Evolutionary conservation across 2,888 invertebrate genomes (phyloP), one percentile per base, ranked within the genome.

Genomic region (Anthophora plumipes): DNA sequence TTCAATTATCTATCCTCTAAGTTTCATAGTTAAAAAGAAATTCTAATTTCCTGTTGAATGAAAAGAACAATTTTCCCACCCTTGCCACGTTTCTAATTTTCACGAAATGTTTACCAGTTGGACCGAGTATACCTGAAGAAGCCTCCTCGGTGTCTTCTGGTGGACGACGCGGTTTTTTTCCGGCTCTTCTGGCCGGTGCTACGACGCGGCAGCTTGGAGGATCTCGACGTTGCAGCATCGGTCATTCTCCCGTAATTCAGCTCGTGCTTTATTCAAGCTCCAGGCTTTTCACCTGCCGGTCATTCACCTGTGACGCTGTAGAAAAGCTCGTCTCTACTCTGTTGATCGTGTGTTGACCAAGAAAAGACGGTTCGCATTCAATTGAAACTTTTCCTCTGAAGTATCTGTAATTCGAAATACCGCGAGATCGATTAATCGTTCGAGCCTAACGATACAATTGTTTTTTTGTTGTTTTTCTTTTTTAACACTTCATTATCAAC

Each of bases 241-340:
- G 85, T 83, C 88, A 88, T 89, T 73, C 78, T 88, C 52, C 57
- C 63, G 66, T 74, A 50, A 82, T 78, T 80, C 66, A 60, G 22
- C 66, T 48, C 77, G 63, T 79, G 61, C 70, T 69, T 80, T 84
- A 85, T 87, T 85, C 77, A 73, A 72, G 52, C 80, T 46, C 74
- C 39, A 2, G 22, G 73, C 80, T 76, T 80, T 82, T 80, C 80
- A 71, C 71, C 68, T 48, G 82, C 8, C 55, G 67, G 72, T 20
- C 71, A 59, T 82, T 80, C 75, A 76, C 75, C 64, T 55, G 71
- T 14, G 46, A 22, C 57, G 14, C 20, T 63, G 46, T 39, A 20
- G 17, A 77, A 70, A 55, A 63, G 57, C 43, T 50, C 41, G 25
- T 6, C 8, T 39, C 8, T 39, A 31, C 7, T 17, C 37, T 20